A percentile compares a stretch with the other conserved stretches of the same genome.
Conservation (phyloP, 2,888 invertebrate genomes). For the Drosophila fulvimacula region DNA sequence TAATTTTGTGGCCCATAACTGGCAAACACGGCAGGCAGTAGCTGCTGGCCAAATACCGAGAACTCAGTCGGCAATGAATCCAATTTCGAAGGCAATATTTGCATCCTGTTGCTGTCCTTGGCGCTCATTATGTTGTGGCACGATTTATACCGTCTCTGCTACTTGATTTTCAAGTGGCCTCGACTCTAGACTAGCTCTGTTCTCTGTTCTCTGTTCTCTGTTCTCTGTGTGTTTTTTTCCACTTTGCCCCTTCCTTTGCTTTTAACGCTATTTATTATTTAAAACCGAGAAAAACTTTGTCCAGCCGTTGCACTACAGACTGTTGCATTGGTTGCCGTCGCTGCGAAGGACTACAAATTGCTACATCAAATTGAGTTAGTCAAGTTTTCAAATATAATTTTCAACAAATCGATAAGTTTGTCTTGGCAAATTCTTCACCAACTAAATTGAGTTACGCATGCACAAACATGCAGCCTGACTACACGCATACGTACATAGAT, state of each 20-base stretch:
- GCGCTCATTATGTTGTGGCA: constrained; percentile 71
- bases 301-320: constrained; percentile 40
- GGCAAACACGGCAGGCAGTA: constrained; percentile 40
- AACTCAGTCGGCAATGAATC: constrained; percentile 36
- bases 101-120: constrained; percentile 57
- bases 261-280: constrained; percentile 74
- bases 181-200: constrained; percentile 1
- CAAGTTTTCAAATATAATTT: constrained; percentile 77
- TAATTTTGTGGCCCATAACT: constrained; percentile 76
- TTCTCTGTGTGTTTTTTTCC: neutral
- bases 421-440: constrained; percentile 48
- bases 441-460: constrained; percentile 66
- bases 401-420: constrained; percentile 77
- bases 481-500: neutral
- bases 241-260: constrained; percentile 10
- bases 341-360: constrained; percentile 53
- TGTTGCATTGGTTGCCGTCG: constrained; percentile 62
- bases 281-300: constrained; percentile 60
- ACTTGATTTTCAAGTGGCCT: constrained; percentile 59
- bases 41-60: constrained; percentile 5
- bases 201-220: neutral
- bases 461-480: constrained; percentile 19
- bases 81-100: constrained; percentile 69
- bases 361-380: constrained; percentile 73
- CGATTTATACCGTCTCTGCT: constrained; percentile 61